A percentile compares a stretch with the other conserved stretches of the same genome.
Evolutionary conservation across 2,113 vertebrate genomes (phyloP).

Genomic region (Kryptolebias marmoratus): DNA sequence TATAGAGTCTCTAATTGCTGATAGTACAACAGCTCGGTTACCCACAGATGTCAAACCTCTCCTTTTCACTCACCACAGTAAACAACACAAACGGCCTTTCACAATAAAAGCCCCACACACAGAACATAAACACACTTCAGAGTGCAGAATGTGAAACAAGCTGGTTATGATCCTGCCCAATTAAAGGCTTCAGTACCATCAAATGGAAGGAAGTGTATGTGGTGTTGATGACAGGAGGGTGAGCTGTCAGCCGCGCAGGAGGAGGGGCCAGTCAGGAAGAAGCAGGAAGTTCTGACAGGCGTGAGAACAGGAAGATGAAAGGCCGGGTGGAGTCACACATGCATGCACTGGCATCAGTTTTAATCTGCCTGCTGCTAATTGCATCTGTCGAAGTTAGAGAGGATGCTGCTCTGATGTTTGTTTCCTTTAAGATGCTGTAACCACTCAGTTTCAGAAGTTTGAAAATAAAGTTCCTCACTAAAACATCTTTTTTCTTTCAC

Average conservation of each 20-base stretch:
- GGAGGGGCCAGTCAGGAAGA: conserved; percentile 43
- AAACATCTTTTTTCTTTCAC: too few species aligned
- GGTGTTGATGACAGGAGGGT: conserved; percentile 30
- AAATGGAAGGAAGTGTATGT: conserved; percentile 35
- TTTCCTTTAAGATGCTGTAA: too few species aligned
- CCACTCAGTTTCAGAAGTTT: not conserved
- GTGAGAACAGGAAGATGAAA: conserved; percentile 68
- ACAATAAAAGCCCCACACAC: conserved; percentile 36
- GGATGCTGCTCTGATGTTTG: conserved; percentile 1
- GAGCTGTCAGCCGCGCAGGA: conserved; percentile 28
- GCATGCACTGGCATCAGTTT: conserved; percentile 28
- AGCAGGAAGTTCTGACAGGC: conserved; percentile 55
- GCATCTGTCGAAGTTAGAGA: not conserved
- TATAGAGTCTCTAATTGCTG: conserved; percentile 3
- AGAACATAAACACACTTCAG: conserved; percentile 1
- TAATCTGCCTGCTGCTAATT: conserved; percentile 14
- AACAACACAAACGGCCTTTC: not conserved
- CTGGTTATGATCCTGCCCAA: conserved; percentile 14
- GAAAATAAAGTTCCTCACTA: too few species aligned
- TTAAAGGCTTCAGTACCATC: conserved; percentile 31
- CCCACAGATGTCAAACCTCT: conserved; percentile 21
- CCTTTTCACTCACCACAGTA: conserved; percentile 2
- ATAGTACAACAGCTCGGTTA: not conserved
- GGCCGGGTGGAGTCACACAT: conserved; percentile 19
- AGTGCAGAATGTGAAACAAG: not conserved